A percentile compares a stretch with the other conserved stretches of the same genome.
Evolutionary conservation across 2,113 vertebrate species (phyloP).

Genomic region (Psammodynastes pulverulentus): DNA sequence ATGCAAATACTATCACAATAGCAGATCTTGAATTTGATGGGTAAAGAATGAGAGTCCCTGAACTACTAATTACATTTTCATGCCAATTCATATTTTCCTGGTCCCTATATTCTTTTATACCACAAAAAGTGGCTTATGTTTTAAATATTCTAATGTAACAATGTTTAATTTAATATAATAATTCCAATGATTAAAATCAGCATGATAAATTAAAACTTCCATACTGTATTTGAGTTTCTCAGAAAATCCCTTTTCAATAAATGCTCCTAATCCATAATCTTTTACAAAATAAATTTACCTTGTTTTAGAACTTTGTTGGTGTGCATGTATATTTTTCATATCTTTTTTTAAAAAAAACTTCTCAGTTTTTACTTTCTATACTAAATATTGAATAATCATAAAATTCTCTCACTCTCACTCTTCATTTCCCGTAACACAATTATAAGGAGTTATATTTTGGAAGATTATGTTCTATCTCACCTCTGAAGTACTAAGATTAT

Average conservation of each 20-base stretch:
- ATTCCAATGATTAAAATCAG: not conserved
- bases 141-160: not conserved
- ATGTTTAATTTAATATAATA: not conserved
- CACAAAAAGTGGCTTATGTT: not conserved
- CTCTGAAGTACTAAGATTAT: not conserved
- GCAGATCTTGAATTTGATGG: conserved; percentile 12
- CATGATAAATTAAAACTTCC: not conserved
- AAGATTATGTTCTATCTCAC: not conserved
- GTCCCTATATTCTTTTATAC: not conserved
- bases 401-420: not conserved
- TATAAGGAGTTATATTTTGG: not conserved
- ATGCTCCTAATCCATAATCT: not conserved
- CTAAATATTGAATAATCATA: not conserved
- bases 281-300: not conserved
- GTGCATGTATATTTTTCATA: not conserved
- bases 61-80: conserved; percentile 6
- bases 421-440: not conserved
- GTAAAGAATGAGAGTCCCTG: conserved; percentile 8
- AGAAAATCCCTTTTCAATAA: not conserved
- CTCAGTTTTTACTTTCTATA: not conserved
- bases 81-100: not conserved
- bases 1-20: conserved; percentile 34
- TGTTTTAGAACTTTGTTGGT: not conserved
- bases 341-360: not conserved
- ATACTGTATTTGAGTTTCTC: conserved; percentile 9